Percentiles rank a stretch among this genome's conserved stretches.
Evolutionary conservation across 2,888 invertebrate species (phyloP).

Genomic region (Steinernema scapterisci): DNA sequence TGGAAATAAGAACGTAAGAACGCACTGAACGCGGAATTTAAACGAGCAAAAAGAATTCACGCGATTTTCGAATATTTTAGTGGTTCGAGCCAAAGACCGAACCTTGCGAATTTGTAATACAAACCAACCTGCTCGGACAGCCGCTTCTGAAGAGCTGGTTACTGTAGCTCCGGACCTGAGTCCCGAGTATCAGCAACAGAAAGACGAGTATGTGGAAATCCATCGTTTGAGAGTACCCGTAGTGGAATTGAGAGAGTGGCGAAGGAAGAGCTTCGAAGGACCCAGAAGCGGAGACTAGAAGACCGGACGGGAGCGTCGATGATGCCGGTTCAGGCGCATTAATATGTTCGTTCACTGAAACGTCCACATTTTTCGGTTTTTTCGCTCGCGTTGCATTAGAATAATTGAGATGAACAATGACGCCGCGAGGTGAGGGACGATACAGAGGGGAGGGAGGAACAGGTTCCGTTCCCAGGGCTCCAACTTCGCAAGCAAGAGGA

Average conservation of each 20-base stretch:
- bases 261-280: neutral
- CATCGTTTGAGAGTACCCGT: constrained; percentile 17
- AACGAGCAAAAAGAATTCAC: no score
- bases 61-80: no score
- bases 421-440: no score
- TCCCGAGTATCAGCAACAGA: neutral
- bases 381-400: constrained; percentile 21
- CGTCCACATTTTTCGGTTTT: neutral
- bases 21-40: neutral
- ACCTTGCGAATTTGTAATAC: neutral
- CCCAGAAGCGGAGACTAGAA: constrained; percentile 15
- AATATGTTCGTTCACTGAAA: constrained; percentile 22
- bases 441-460: neutral
- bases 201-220: constrained; percentile 1
- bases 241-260: neutral
- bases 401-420: constrained; percentile 26
- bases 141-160: constrained; percentile 19
- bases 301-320: constrained; percentile 12
- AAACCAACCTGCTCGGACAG: constrained; percentile 34
- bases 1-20: constrained; percentile 39
- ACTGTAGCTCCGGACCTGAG: neutral
- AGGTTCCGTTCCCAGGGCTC: constrained; percentile 1
- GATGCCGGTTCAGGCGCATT: constrained; percentile 31
- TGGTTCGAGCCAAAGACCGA: constrained; percentile 25
- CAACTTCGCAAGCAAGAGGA: neutral